These are phyloP conservation scores for Rhabditophanes sp. DNA, from an alignment of 2,888 invertebrate species.

Conservation along the genomic window DNA sequence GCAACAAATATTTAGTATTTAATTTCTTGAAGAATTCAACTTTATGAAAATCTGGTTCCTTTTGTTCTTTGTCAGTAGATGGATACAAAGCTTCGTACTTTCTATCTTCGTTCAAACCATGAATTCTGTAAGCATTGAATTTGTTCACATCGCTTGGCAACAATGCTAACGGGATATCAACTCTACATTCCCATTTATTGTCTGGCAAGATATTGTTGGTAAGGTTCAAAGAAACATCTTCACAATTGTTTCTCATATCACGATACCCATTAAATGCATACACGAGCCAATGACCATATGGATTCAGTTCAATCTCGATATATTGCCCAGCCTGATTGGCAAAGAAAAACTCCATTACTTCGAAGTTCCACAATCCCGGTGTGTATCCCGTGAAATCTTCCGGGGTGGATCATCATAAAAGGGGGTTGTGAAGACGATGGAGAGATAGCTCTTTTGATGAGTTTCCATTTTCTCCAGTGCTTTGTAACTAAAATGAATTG, in stretches of 20 bases:
- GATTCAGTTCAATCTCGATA: conserved; percentile 48
- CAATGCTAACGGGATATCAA: conserved; percentile 48
- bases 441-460: conserved; percentile 40
- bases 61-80: conserved; percentile 44
- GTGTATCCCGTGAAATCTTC: too few relatives aligned
- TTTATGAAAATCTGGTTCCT: conserved; percentile 49
- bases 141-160: conserved; percentile 47
- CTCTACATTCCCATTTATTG: conserved; percentile 45
- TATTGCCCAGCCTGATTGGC: conserved; percentile 48
- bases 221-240: conserved; percentile 34
- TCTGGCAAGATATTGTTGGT: conserved; percentile 29
- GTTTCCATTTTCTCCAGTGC: too few relatives aligned
- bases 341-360: conserved; percentile 51
- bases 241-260: conserved; percentile 46
- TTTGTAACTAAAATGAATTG: too few relatives aligned
- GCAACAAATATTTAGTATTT: too few relatives aligned
- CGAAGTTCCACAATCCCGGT: conserved; percentile 42
- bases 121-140: conserved; percentile 51
- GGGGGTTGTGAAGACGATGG: conserved; percentile 23
- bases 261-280: conserved; percentile 47
- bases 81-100: conserved; percentile 49
- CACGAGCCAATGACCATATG: conserved; percentile 47
- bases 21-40: conserved; percentile 45
- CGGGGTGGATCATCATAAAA: conserved; percentile 39
- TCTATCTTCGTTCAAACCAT: conserved; percentile 46